Evolutionary conservation across 2,797 vertebrate species (phyloP), one percentile per base, ranked within the genome.

Genomic region (Leuciscus waleckii): DNA sequence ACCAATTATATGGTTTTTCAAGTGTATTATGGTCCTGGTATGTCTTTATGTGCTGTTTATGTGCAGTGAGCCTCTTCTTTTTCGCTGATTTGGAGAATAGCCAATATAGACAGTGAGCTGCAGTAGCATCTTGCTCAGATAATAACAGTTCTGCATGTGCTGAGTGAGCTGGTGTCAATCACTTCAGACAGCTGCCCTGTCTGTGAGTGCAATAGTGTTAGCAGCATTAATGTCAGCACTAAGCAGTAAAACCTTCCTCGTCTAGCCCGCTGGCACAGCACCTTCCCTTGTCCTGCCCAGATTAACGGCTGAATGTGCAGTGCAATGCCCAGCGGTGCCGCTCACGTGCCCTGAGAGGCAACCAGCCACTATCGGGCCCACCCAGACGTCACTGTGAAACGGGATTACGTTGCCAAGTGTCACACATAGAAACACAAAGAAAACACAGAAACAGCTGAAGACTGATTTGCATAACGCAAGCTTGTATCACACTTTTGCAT

Each of bases 311-410:
- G 93, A 94, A 93, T 93, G 90, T 89, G 91, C 91, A 21, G 41
- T 88, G 85, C 92, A 91, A 85, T 93, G 91, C 93, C 93, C 94
- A 92, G 92, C 91, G 90, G 92, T 91, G 90, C 90, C 92, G 89
- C 90, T 92, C 92, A 90, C 91, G 84, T 87, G 92, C 92, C 91
- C 92, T 91, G 39, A 91, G 91, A 93, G 93, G 91, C 91, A 83
- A 93, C 92, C 90, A 93, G 93, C 93, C 92, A 93, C 95, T 95
- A 95, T 95, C 94, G 91, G 93, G 92, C 92, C 91, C 92, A 94
- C 93, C 93, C 95, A 95, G 94, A 95, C 93, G 91, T 90, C 91
- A 90, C 93, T 93, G 94, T 93, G 94, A 95, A 95, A 95, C 88
- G 91, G 94, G 94, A 95, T 96, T 96, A 95, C 90, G 90, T 90